Evolutionary conservation across 2,888 invertebrate genomes (phyloP).

Genomic region (Cheilosia vulpina): DNA sequence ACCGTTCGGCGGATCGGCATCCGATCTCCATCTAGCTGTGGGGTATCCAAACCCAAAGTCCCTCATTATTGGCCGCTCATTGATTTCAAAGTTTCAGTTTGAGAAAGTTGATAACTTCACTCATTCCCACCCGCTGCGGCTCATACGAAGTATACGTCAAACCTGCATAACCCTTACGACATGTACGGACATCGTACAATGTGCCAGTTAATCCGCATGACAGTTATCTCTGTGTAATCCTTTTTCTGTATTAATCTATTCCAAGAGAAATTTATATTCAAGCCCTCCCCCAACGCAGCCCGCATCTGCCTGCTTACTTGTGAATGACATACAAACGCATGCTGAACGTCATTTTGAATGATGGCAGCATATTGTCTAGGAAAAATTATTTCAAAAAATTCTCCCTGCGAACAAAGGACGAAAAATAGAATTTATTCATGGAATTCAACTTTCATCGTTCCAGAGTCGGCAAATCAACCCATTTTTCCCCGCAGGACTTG

Average conservation of each 20-base stretch:
- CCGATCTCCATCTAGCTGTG: too few relatives aligned
- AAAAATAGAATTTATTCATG: slow-evolving; percentile 47
- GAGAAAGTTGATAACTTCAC: too few relatives aligned
- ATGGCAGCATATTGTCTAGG: slow-evolving; percentile 62
- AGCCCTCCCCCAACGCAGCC: neutral
- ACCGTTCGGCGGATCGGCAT: too few relatives aligned
- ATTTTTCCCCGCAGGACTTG: neutral
- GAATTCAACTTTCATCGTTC: slow-evolving; percentile 37
- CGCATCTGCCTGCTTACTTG: neutral
- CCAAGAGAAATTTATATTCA: slow-evolving; percentile 5
- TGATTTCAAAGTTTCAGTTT: too few relatives aligned
- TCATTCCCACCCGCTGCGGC: too few relatives aligned
- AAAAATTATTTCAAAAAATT: slow-evolving; percentile 51
- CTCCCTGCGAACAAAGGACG: neutral
- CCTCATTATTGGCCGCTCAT: too few relatives aligned
- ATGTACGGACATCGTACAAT: neutral
- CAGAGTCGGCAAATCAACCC: slow-evolving; percentile 13
- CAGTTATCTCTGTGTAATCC: slow-evolving; percentile 12
- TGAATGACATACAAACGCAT: slow-evolving; percentile 42
- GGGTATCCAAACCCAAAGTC: too few relatives aligned
- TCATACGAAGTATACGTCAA: neutral
- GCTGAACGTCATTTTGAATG: slow-evolving; percentile 58
- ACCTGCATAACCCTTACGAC: slow-evolving; percentile 1
- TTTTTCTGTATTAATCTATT: slow-evolving; percentile 36
- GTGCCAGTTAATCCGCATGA: slow-evolving; percentile 12